Conservation (phyloP, 2,113 vertebrate genomes). For the Planiliza haematocheilus region DNA sequence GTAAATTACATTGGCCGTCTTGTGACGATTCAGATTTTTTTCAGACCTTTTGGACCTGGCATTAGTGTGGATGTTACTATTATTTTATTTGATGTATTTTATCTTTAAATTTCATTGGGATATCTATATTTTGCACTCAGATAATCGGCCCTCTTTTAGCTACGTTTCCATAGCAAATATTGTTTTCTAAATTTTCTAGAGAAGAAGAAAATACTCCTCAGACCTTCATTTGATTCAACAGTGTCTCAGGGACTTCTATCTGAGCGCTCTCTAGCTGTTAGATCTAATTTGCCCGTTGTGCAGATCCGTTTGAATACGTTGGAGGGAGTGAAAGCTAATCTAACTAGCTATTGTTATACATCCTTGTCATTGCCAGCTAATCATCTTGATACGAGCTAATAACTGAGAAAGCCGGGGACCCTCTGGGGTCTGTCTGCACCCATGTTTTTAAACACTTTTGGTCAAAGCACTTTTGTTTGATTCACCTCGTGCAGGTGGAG, state of each 20-base stretch:
- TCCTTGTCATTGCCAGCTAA: constrained; percentile 37
- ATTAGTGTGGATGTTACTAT: too few relatives aligned
- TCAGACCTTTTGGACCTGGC: too few relatives aligned
- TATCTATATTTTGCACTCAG: too few relatives aligned
- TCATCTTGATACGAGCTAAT: constrained; percentile 53
- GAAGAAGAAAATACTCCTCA: constrained; percentile 11
- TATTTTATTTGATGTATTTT: too few relatives aligned
- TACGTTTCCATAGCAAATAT: constrained; percentile 39
- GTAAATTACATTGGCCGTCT: too few relatives aligned
- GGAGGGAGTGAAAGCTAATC: constrained; percentile 45
- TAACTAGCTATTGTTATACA: constrained; percentile 47
- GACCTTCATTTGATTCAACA: constrained; percentile 47
- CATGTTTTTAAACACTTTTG: constrained; percentile 41
- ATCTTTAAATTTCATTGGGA: too few relatives aligned
- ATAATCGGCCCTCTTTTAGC: constrained; percentile 19
- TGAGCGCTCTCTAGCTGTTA: constrained; percentile 23
- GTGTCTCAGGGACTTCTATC: constrained; percentile 25
- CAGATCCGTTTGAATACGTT: constrained; percentile 37
- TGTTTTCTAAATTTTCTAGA: constrained; percentile 28
- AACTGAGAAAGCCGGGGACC: not conserved
- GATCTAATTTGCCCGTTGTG: constrained; percentile 54
- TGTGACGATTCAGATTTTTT: too few relatives aligned
- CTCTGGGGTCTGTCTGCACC: not conserved
- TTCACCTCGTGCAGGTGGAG: constrained; percentile 49
- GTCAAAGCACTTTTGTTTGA: constrained; percentile 42